phyloP scores from a whole-genome alignment of 2,113 vertebrate genomes.

The Charina bottae region DNA sequence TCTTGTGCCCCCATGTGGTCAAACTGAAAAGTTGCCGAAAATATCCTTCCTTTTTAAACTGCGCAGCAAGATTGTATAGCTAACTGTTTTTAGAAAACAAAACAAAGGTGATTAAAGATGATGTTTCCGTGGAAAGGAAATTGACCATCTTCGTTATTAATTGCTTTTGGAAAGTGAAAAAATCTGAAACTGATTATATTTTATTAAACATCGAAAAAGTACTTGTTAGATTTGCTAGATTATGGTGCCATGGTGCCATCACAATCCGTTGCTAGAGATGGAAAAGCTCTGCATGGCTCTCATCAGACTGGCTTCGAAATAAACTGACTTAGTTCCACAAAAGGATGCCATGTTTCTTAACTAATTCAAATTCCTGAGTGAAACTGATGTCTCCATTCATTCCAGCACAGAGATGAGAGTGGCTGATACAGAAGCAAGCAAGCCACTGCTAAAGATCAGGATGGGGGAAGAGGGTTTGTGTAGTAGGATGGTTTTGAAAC shows the following conservation, averaged over 20 bases:
- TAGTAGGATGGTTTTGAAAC: neutral
- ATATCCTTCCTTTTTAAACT: neutral
- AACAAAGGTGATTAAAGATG: neutral
- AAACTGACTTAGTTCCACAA: neutral
- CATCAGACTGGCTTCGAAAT: neutral
- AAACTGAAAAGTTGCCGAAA: slow-evolving; percentile 42
- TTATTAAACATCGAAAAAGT: neutral
- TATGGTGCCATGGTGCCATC: neutral
- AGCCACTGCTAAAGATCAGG: neutral
- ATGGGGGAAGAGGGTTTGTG: neutral
- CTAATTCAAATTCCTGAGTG: neutral
- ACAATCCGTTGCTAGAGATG: neutral
- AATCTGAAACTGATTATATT: neutral
- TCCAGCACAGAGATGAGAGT: neutral
- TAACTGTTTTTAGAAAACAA: neutral
- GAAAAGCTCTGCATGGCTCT: neutral
- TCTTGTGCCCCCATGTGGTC: slow-evolving; percentile 74
- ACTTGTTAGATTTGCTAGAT: neutral
- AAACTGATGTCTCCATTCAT: neutral
- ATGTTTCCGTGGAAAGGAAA: neutral
- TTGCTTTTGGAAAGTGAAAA: neutral
- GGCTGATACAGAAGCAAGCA: neutral
- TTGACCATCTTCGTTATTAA: neutral
- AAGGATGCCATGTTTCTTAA: neutral
- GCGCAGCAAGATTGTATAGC: neutral